Evolutionary conservation across 2,797 vertebrate species (phyloP).

Genomic region (Philypnodon macrostomus): DNA sequence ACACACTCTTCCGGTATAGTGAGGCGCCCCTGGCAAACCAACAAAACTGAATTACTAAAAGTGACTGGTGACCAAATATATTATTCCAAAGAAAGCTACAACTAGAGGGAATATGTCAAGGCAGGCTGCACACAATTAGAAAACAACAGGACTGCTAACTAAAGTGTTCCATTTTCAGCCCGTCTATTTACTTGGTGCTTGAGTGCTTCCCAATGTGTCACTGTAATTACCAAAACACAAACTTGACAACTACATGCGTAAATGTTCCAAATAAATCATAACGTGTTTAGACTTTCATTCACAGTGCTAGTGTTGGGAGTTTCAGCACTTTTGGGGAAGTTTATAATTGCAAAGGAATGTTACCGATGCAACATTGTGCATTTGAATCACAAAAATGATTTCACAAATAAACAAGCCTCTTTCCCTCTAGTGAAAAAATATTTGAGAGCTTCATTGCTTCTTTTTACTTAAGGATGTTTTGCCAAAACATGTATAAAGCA

Average conservation of each 20-base stretch:
- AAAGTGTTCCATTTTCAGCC: slow-evolving; percentile 44
- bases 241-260: slow-evolving; percentile 13
- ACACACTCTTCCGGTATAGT: slow-evolving; percentile 17
- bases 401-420: slow-evolving; percentile 3
- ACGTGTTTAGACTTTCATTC: neutral
- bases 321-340: neutral
- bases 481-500: neutral
- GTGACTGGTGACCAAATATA: slow-evolving; percentile 46
- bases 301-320: neutral
- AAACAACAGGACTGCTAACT: slow-evolving; percentile 16
- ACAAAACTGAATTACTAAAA: slow-evolving; percentile 15
- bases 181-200: slow-evolving; percentile 40
- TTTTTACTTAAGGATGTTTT: slow-evolving; percentile 2
- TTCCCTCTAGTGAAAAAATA: neutral
- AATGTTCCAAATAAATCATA: neutral
- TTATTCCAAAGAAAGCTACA: slow-evolving; percentile 24
- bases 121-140: slow-evolving; percentile 32
- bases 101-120: slow-evolving; percentile 29
- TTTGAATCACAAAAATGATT: slow-evolving; percentile 19
- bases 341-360: neutral
- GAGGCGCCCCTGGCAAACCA: slow-evolving; percentile 13
- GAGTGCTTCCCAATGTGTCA: slow-evolving; percentile 41
- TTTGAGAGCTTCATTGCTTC: neutral
- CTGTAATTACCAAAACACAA: slow-evolving; percentile 44
- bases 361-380: neutral